These are phyloP conservation scores for Zygothrica quintamaculata DNA, from an alignment of 2,888 invertebrate species.

Conservation along the genomic window DNA sequence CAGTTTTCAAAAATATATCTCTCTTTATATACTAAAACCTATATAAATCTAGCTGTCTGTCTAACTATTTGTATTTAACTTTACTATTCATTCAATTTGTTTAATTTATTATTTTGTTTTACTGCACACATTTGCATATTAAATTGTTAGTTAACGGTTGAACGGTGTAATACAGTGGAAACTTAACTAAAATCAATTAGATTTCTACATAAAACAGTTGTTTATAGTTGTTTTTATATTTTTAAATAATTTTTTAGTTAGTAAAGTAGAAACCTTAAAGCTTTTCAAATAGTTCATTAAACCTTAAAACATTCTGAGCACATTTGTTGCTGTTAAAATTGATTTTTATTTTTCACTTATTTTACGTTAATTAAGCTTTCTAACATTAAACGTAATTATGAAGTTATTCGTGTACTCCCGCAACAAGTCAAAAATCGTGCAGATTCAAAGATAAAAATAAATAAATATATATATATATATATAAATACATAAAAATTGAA, in stretches of 20 bases:
- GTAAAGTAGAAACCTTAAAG: too few relatives aligned
- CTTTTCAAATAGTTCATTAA: conserved; percentile 52
- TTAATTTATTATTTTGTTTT: conserved; percentile 15
- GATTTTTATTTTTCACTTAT: conserved; percentile 25
- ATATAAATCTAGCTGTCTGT: too few relatives aligned
- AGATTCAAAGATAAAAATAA: conserved; percentile 23
- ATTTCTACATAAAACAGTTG: conserved; percentile 13
- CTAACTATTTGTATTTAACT: conserved; percentile 2
- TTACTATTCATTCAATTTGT: conserved; percentile 5
- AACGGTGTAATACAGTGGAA: conserved; percentile 36
- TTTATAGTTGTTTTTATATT: conserved; percentile 51
- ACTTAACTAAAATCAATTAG: conserved; percentile 21
- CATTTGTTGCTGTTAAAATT: conserved; percentile 26
- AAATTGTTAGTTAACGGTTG: conserved; percentile 43
- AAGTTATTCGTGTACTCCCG: conserved; percentile 30
- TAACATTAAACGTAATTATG: conserved; percentile 44
- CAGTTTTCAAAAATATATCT: conserved; percentile 17
- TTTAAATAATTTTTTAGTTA: conserved; percentile 40
- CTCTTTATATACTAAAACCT: conserved; percentile 3
- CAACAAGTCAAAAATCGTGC: conserved; percentile 48
- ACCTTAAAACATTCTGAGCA: conserved; percentile 52
- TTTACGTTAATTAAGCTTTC: conserved; percentile 54
- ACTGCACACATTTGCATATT: conserved; percentile 44
- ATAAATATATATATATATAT: too few relatives aligned
- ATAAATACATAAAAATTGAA: conserved; percentile 22